These are phyloP conservation scores for Didymodactylos carnosus DNA, from an alignment of 2,888 invertebrate genomes.

Conservation along the genomic window DNA sequence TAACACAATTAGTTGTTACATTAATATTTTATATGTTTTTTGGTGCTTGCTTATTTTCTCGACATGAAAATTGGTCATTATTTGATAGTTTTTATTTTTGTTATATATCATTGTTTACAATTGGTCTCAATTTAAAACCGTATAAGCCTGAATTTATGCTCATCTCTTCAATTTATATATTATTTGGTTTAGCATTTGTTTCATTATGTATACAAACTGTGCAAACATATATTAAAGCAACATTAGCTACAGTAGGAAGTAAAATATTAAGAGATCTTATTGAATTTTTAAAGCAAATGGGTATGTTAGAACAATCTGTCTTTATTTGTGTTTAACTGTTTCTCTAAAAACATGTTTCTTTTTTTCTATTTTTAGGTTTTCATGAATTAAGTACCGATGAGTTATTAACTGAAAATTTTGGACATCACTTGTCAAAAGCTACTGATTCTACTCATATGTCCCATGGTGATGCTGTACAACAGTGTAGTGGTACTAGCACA, in stretches of 20 bases:
- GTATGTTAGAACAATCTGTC: too few species aligned
- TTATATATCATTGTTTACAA: constrained; percentile 32
- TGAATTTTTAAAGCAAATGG: background rate
- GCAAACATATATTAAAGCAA: background rate
- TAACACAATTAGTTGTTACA: constrained; percentile 29
- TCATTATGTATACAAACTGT: constrained; percentile 25
- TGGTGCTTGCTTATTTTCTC: constrained; percentile 29
- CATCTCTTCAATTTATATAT: constrained; percentile 12
- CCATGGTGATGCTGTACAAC: too few species aligned
- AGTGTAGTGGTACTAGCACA: too few species aligned
- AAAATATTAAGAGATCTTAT: background rate
- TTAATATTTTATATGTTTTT: constrained; percentile 27
- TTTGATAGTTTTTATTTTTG: constrained; percentile 32
- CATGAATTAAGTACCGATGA: background rate
- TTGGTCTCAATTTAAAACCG: constrained; percentile 20
- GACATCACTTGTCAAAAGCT: background rate
- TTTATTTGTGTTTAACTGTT: too few species aligned
- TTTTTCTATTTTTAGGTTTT: background rate
- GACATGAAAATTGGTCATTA: constrained; percentile 31
- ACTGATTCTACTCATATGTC: background rate
- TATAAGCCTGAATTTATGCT: background rate
- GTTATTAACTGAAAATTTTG: background rate
- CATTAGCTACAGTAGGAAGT: background rate
- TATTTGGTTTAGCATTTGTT: constrained; percentile 32
- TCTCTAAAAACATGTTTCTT: too few species aligned